A percentile compares a stretch with the other conserved stretches of the same genome.
Evolutionary conservation across 2,888 invertebrate species (phyloP).

Genomic region (Ectropis crepuscularia): DNA sequence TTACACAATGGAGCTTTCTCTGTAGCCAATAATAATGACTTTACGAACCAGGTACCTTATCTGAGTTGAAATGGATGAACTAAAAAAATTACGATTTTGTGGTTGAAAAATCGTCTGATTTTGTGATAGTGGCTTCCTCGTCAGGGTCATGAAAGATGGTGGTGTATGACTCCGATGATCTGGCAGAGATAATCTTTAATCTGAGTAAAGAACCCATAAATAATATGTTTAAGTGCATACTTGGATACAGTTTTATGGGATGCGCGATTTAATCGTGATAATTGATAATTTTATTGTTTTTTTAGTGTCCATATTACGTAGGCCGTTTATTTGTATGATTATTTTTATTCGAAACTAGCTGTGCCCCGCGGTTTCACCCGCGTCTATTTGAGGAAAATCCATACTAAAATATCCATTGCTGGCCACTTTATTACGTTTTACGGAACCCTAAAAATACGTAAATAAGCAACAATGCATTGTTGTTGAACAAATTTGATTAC

Average conservation of each 20-base stretch:
- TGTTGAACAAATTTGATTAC: no score
- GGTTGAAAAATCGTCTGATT: not conserved
- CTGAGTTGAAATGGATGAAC: not conserved
- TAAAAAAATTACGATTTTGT: not conserved
- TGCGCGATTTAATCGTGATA: not conserved
- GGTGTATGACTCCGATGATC: slow-evolving; percentile 13
- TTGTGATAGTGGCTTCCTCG: slow-evolving; percentile 1
- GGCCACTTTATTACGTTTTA: no score
- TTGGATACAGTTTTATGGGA: not conserved
- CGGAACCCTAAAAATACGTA: no score
- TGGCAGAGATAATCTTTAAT: slow-evolving; percentile 30
- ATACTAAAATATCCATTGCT: no score
- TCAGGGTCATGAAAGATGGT: not conserved
- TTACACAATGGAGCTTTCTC: slow-evolving; percentile 43
- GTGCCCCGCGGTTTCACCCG: no score
- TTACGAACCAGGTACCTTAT: slow-evolving; percentile 5
- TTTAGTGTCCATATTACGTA: not conserved
- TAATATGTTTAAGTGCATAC: slow-evolving; percentile 2
- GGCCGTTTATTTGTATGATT: no score
- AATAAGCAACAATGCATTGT: no score
- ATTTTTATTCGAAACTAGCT: no score
- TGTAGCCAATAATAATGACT: slow-evolving; percentile 22
- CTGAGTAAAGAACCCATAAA: slow-evolving; percentile 25
- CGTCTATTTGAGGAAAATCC: no score
- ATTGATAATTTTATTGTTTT: not conserved